A percentile compares a stretch with the other conserved stretches of the same genome.
phyloP scores from a whole-genome alignment of 2,797 vertebrate genomes.

The Gobionotothen gibberifrons region DNA sequence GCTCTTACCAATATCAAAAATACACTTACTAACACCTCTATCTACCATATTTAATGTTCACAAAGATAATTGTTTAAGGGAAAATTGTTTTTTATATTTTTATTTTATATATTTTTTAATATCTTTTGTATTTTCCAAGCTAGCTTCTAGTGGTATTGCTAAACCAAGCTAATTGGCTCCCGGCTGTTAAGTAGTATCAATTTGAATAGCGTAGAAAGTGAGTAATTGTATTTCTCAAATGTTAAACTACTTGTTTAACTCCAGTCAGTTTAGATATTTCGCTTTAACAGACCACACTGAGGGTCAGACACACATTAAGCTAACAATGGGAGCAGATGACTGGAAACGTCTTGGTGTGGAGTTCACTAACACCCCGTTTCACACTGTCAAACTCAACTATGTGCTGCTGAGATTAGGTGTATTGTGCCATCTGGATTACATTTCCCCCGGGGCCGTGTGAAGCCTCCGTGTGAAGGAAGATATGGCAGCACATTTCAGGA shows the following conservation, averaged over 20 bases:
- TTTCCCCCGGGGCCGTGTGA: slow-evolving; percentile 56
- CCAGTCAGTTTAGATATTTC: not conserved
- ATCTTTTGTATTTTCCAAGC: not conserved
- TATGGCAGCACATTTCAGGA: slow-evolving; percentile 53
- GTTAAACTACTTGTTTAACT: not conserved
- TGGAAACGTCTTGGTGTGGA: slow-evolving; percentile 48
- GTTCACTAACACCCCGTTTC: slow-evolving; percentile 60
- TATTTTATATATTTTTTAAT: too few relatives aligned
- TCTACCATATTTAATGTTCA: too few relatives aligned
- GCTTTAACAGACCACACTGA: slow-evolving; percentile 2
- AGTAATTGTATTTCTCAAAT: not conserved
- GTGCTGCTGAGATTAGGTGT: slow-evolving; percentile 63
- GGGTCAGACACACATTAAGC: not conserved
- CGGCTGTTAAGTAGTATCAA: not conserved
- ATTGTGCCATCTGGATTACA: slow-evolving; percentile 72
- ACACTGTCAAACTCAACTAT: slow-evolving; percentile 67
- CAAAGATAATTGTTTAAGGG: not conserved
- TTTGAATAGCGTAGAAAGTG: not conserved
- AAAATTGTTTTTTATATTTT: not conserved
- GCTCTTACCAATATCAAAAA: not conserved
- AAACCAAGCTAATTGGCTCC: not conserved
- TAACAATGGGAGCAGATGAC: slow-evolving; percentile 21
- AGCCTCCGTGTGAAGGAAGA: slow-evolving; percentile 49
- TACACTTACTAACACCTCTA: not conserved
- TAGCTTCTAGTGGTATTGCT: not conserved